Conservation (phyloP, 2,888 invertebrate genomes). For the Callyntrura guangdongensis region DNA sequence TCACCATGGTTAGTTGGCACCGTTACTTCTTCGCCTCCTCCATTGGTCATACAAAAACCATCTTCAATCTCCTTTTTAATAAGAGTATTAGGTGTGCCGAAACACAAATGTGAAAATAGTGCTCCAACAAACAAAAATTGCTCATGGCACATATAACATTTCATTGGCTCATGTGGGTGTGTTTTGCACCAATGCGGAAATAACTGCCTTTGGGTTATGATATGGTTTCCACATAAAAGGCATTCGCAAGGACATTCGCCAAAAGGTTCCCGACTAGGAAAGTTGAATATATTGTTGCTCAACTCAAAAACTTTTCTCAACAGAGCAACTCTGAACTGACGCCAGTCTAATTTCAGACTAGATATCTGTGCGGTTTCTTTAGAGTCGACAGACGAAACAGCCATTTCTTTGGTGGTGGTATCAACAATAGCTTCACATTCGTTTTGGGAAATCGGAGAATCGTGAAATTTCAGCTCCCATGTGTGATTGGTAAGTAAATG, state of each 20-base stretch:
- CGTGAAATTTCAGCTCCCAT: slow-evolving; percentile 85
- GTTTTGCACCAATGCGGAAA: slow-evolving; percentile 84
- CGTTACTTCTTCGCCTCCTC: slow-evolving; percentile 19
- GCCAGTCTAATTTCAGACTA: slow-evolving; percentile 66
- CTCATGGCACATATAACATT: slow-evolving; percentile 84
- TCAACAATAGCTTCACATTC: background rate
- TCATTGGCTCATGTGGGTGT: slow-evolving; percentile 83
- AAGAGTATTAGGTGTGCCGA: slow-evolving; percentile 82
- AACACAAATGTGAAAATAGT: slow-evolving; percentile 83
- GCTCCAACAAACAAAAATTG: slow-evolving; percentile 84
- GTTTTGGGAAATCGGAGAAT: background rate
- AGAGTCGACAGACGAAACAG: background rate
- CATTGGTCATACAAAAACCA: slow-evolving; percentile 30
- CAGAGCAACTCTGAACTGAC: slow-evolving; percentile 77
- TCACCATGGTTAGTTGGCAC: slow-evolving; percentile 49
- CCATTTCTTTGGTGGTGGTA: background rate
- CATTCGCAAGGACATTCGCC: slow-evolving; percentile 84
- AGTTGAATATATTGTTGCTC: slow-evolving; percentile 78
- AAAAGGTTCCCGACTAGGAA: slow-evolving; percentile 71
- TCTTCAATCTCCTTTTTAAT: slow-evolving; percentile 72
- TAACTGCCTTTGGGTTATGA: slow-evolving; percentile 78
- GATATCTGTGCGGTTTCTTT: background rate
- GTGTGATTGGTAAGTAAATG: slow-evolving; percentile 93
- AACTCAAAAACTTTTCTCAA: slow-evolving; percentile 82
- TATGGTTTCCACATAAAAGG: slow-evolving; percentile 81